Conservation (phyloP, 2,888 invertebrate genomes). For the Diarsia brunnea region DNA sequence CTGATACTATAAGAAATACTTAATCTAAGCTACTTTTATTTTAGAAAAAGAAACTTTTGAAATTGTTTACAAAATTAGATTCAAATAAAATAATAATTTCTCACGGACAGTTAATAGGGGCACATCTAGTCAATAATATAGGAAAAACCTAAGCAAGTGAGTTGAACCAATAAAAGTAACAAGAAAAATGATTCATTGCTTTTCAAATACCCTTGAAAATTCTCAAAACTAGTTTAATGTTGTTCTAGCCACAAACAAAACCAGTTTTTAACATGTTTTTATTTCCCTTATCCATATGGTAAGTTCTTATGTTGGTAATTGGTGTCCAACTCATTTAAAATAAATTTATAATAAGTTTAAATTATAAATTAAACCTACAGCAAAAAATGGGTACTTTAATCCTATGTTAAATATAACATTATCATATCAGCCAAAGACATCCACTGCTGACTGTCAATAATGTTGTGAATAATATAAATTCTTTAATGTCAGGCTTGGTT, state of each 20-base stretch:
- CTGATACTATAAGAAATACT: no score
- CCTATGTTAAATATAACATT: background rate
- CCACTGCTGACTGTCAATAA: background rate
- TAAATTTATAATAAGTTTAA: background rate
- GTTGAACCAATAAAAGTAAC: background rate
- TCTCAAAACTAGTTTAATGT: background rate
- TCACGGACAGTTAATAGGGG: no score
- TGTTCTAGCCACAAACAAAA: slow-evolving; percentile 24
- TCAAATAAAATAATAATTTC: no score
- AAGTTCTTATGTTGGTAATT: slow-evolving; percentile 1
- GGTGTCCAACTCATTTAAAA: background rate
- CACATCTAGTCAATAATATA: no score
- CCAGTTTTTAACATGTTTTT: slow-evolving; percentile 30
- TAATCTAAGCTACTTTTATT: no score
- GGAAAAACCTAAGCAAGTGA: background rate
- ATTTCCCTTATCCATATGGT: slow-evolving; percentile 23
- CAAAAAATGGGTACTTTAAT: background rate
- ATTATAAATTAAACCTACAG: background rate
- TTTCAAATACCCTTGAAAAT: slow-evolving; percentile 36
- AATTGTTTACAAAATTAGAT: no score
- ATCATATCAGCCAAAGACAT: background rate
- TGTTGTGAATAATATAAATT: background rate
- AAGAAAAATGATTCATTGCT: slow-evolving; percentile 26
- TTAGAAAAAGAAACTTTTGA: no score
- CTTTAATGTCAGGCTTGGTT: background rate